phyloP scores from a whole-genome alignment of 2,113 vertebrate species.

The Hyaena hyaena region DNA sequence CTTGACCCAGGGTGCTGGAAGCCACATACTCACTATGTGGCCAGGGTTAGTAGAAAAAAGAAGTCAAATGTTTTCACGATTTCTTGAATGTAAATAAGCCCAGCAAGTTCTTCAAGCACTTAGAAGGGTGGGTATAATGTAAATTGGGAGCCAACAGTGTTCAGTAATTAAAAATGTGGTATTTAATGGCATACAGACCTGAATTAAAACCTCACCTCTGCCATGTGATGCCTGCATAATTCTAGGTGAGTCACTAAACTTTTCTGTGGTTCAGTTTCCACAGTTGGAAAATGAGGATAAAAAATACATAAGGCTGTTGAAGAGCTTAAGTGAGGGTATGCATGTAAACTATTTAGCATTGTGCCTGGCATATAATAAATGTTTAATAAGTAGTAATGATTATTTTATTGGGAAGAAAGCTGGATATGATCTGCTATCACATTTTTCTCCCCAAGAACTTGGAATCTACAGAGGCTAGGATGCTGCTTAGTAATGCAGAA shows the following conservation, averaged over 20 bases:
- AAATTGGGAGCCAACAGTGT: not conserved
- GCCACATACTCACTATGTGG: not conserved
- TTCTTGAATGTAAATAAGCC: not conserved
- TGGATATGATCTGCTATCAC: not conserved
- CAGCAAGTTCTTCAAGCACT: not conserved
- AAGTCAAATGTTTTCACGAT: not conserved
- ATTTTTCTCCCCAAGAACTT: slow-evolving; percentile 9
- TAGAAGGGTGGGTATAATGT: not conserved
- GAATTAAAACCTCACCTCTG: slow-evolving; percentile 32
- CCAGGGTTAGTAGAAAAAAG: not conserved
- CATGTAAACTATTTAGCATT: not conserved
- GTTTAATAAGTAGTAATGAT: not conserved
- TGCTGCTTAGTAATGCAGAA: not conserved
- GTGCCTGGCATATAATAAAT: not conserved
- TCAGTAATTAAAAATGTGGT: not conserved
- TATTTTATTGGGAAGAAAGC: slow-evolving; percentile 35
- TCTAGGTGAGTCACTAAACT: not conserved
- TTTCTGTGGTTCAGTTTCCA: not conserved
- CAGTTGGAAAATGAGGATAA: not conserved
- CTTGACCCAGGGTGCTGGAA: not conserved
- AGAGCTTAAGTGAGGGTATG: not conserved
- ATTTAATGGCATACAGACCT: not conserved
- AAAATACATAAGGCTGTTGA: not conserved
- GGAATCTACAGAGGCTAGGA: not conserved
- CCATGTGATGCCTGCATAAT: not conserved